Conservation (phyloP, 2,888 invertebrate species). For the Marronus borbonicus region DNA sequence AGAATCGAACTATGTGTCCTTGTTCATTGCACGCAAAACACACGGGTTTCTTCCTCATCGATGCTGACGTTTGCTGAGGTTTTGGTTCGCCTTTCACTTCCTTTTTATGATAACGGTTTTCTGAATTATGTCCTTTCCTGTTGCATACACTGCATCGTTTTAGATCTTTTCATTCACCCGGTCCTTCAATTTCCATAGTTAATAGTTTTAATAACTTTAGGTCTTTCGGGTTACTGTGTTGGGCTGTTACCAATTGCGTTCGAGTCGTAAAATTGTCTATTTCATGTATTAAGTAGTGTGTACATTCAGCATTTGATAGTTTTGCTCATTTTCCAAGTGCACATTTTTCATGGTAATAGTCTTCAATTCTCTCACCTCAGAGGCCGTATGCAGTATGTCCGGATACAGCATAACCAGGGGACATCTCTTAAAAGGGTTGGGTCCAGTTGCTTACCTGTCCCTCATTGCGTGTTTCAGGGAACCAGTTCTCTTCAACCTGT, state of each 20-base stretch:
- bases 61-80: background rate
- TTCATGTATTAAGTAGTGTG: constrained; percentile 11
- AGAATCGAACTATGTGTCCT: background rate
- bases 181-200: background rate
- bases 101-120: constrained; percentile 15
- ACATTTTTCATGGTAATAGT: constrained; percentile 14
- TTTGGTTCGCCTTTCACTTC: background rate
- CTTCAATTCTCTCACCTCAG: background rate
- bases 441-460: no score
- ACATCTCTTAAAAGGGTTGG: no score
- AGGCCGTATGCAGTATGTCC: no score
- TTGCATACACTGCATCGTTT: background rate
- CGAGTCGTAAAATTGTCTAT: constrained; percentile 17
- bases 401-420: no score
- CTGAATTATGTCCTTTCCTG: constrained; percentile 2
- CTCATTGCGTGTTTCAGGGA: no score
- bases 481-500: no score
- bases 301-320: constrained; percentile 18
- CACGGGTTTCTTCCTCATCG: background rate
- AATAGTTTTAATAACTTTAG: background rate
- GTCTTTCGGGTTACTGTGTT: background rate
- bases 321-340: constrained; percentile 4
- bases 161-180: background rate
- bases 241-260: constrained; percentile 1
- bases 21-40: constrained; percentile 14